Conservation (phyloP, 2,113 vertebrate genomes). For the Thalassoma bifasciatum region DNA sequence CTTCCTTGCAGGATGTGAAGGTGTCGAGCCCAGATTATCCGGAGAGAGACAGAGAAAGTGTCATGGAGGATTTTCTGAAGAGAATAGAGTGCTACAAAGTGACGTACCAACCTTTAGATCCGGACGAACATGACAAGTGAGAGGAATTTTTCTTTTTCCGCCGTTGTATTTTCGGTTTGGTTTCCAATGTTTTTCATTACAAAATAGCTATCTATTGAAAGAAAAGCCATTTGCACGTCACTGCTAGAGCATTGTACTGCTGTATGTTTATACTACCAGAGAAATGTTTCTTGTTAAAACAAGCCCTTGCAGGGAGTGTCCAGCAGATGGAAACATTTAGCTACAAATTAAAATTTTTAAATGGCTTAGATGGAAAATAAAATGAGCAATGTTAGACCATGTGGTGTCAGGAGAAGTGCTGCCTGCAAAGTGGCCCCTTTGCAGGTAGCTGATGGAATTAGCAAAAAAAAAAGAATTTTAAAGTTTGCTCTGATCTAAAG, state of each 20-base stretch:
- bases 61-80: constrained; percentile 98
- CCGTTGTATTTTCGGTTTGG: too few species aligned
- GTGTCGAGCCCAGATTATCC: constrained; percentile 98
- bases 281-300: background rate
- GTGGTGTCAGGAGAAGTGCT: too few species aligned
- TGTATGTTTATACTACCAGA: too few species aligned
- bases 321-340: constrained; percentile 51
- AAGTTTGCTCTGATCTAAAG: too few species aligned
- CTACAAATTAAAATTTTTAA: background rate
- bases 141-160: constrained; percentile 31
- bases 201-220: too few species aligned
- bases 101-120: constrained; percentile 94
- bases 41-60: constrained; percentile 90
- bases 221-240: background rate
- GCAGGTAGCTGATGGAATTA: too few species aligned
- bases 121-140: constrained; percentile 93
- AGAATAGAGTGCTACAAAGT: constrained; percentile 98
- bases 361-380: too few species aligned
- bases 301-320: constrained; percentile 32
- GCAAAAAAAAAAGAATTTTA: too few species aligned
- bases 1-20: constrained; percentile 91
- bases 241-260: too few species aligned
- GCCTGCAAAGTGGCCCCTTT: too few species aligned
- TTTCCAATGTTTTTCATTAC: background rate
- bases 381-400: background rate